A percentile compares a stretch with the other conserved stretches of the same genome.
Evolutionary conservation across 2,113 vertebrate genomes (phyloP).

Genomic region (Sylvia atricapilla): DNA sequence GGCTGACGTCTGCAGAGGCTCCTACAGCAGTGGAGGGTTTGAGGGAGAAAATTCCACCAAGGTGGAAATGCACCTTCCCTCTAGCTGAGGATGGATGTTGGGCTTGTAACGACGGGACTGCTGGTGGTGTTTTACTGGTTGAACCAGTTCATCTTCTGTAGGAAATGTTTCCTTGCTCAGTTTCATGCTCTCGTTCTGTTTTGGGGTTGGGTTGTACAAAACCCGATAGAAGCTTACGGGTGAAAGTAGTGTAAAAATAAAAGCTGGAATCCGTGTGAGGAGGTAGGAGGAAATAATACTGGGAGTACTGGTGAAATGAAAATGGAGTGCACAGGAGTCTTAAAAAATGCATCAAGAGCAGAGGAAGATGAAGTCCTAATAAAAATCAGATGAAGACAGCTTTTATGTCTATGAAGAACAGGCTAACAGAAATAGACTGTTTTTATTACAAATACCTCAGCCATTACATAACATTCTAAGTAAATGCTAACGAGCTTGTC

Average conservation of each 20-base stretch:
- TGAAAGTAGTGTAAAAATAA: neutral
- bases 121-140: constrained; percentile 22
- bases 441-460: constrained; percentile 64
- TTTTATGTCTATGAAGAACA: constrained; percentile 34
- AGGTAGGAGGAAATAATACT: neutral
- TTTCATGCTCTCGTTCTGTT: neutral
- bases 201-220: neutral
- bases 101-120: neutral
- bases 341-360: neutral
- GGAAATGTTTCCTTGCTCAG: neutral
- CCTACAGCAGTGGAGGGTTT: neutral
- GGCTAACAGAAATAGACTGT: constrained; percentile 52
- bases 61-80: neutral
- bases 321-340: neutral
- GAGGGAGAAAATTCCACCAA: fast-evolving
- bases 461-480: constrained; percentile 48
- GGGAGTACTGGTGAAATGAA: neutral
- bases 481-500: constrained; percentile 2
- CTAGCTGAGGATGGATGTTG: neutral
- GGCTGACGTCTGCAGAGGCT: neutral
- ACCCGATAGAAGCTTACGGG: fast-evolving
- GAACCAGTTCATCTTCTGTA: constrained; percentile 40
- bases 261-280: neutral
- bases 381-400: constrained; percentile 54
- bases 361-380: constrained; percentile 40